Conservation (phyloP, 2,113 vertebrate species). For the Calonectris borealis region DNA sequence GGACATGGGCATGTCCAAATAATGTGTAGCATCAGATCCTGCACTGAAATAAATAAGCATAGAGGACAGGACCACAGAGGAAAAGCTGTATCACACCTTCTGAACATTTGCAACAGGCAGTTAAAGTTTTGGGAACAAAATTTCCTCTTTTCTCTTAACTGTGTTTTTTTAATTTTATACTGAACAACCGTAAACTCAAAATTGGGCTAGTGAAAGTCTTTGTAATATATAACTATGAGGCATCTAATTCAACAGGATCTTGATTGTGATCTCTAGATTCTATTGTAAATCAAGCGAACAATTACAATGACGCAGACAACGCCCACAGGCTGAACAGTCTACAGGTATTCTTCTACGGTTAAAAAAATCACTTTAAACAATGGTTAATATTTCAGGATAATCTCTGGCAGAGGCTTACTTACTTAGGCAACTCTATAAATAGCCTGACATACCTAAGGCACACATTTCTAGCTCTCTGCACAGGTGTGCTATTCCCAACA, state of each 20-base stretch:
- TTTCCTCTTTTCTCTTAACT: background rate
- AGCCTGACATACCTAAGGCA: background rate
- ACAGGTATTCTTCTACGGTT: slow-evolving; percentile 34
- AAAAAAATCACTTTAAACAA: slow-evolving; percentile 27
- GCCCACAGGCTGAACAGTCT: background rate
- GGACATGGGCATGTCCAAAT: background rate
- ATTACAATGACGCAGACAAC: background rate
- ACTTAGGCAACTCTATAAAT: background rate
- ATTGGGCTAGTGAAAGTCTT: background rate
- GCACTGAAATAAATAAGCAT: background rate
- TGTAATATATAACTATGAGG: background rate
- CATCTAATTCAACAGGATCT: slow-evolving; percentile 18
- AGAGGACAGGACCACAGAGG: background rate
- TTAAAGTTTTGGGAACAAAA: background rate
- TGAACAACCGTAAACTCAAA: background rate
- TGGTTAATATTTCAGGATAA: slow-evolving; percentile 6
- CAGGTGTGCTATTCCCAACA: background rate
- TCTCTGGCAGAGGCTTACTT: background rate
- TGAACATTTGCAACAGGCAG: background rate
- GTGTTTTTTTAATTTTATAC: background rate
- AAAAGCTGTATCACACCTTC: background rate
- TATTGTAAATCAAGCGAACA: slow-evolving; percentile 17
- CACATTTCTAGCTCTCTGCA: background rate
- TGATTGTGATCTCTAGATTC: background rate
- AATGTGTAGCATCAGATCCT: background rate